phyloP scores from a whole-genome alignment of 2,113 vertebrate genomes.

The Sorex fumeus region DNA sequence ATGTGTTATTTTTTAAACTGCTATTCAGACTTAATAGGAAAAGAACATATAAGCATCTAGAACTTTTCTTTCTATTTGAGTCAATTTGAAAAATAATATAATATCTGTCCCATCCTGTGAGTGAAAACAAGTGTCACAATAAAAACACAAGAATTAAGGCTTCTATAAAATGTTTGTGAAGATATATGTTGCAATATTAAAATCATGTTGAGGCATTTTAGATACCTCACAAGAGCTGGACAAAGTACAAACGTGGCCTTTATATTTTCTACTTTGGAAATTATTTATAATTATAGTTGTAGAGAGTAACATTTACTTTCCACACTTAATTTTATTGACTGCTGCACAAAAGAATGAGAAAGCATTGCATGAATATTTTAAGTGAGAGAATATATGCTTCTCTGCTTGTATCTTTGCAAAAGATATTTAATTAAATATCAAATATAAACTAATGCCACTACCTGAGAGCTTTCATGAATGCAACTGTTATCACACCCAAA shows the following conservation, averaged over 20 bases:
- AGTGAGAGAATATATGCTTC: not conserved
- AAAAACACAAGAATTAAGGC: not conserved
- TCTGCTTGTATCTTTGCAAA: not conserved
- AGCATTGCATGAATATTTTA: constrained; percentile 7
- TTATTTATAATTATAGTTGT: constrained; percentile 28
- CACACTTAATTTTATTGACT: not conserved
- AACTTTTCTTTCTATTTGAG: not conserved
- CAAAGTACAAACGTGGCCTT: not conserved
- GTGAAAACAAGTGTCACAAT: not conserved
- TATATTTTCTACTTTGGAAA: not conserved
- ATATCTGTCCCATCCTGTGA: not conserved
- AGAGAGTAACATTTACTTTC: constrained; percentile 21
- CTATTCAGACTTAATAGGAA: not conserved
- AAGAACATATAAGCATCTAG: constrained; percentile 4
- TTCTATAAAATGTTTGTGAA: constrained; percentile 5
- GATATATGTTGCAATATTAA: not conserved
- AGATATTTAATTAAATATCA: constrained; percentile 48
- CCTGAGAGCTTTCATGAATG: not conserved
- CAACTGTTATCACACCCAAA: not conserved
- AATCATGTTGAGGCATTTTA: not conserved
- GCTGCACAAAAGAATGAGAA: constrained; percentile 34
- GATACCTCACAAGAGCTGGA: not conserved
- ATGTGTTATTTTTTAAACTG: constrained; percentile 38
- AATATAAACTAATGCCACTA: not conserved
- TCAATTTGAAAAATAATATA: constrained; percentile 28